Evolutionary conservation across 1,140 invertebrate genomes (phyloP), one percentile per base, ranked within the genome.

Genomic region (Halotydeus destructor): DNA sequence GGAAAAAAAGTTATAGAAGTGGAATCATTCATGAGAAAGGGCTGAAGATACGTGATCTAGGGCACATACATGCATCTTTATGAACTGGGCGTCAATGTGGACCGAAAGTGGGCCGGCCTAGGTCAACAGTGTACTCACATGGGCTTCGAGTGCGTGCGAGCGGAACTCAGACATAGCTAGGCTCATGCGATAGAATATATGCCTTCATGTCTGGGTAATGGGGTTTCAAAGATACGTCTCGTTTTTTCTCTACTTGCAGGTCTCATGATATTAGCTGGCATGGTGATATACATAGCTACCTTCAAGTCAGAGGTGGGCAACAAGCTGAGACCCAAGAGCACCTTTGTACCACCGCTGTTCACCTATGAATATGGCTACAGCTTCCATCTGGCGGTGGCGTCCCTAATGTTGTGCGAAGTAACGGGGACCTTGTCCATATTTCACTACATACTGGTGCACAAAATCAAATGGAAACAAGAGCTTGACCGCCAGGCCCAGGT

Each of bases 271-370:
- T 68, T 86, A 40, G 75, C 79, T 41, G 81, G 79, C 18, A 70
- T 85, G 54, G 78, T 88, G 48, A 79, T 85, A 67, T 88, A 85
- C 69, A 83, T 88, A 64, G 83, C 81, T 9, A 74, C 83, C 38
- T 78, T 88, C 54, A 86, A 86, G 61, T 72, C 80, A 0, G 81
- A 86, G 69, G 71, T 86, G 12, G 79, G 78, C 3, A 73, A 74
- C 44, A 88, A 86, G 59, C 60, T 86, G 24, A 66, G 78, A 41
- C 73, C 80, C 16, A 69, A 74, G 50, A 81, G 79, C 8, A 63
- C 69, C 35, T 67, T 78, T 32, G 52, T 54, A 43, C 52, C 45
- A 21, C 75, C 81, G 1, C 62, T 75, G 14, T 82, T 86, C 63
- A 76, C 72, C 25, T 85, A 84, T 58, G 69, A 68, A 48, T 88